Evolutionary conservation across 2,888 invertebrate species (phyloP), one percentile per base, ranked within the genome.

Genomic region (Axea sp.): DNA sequence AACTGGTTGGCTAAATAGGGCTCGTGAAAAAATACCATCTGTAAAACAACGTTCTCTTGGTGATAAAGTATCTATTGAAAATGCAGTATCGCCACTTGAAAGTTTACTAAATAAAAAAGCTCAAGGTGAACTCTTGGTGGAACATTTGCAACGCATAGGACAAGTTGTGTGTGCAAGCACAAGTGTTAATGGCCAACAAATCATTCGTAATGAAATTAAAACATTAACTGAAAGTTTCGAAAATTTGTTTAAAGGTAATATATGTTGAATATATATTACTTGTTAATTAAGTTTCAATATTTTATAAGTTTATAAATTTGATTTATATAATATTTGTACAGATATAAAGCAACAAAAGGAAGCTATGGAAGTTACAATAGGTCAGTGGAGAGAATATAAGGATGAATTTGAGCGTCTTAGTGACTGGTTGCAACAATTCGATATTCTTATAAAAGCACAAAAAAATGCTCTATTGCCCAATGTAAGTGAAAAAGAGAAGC

Each of bases 401-500:
- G 96, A 96, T 83, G 96, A 97, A 87, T 96, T 95, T 83, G 96
- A 97, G 85, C 91, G 95, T 69, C 88, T 97, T 8, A 95, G 95
- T 47, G 96, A 97, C 86, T 97, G 96, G 96, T 87, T 97, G 19
- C 96, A 96, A 82, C 96, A 96, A 86, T 95, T 95, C 82, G 96
- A 96, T 81, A 95, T 96, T 80, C 90, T 96, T 4, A 94, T 96
- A 6, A 96, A 97, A 85, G 95, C 95, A 60, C 95, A 96, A 81
- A 97, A 97, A 87, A 91, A 95, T 14, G 93, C 95, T 12, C 88
- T 96, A 6, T 90, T 94, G 14, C 92, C 95, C 1, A 95, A 93
- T 57, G 89, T 95, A 0, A 90, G 91, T 43, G 96, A 97, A 80
- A 97, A 97, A 83, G 92, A 92, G 75, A 95, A 93, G 73, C 96